Conservation (phyloP, 2,888 invertebrate species). For the Agrochola lota region DNA sequence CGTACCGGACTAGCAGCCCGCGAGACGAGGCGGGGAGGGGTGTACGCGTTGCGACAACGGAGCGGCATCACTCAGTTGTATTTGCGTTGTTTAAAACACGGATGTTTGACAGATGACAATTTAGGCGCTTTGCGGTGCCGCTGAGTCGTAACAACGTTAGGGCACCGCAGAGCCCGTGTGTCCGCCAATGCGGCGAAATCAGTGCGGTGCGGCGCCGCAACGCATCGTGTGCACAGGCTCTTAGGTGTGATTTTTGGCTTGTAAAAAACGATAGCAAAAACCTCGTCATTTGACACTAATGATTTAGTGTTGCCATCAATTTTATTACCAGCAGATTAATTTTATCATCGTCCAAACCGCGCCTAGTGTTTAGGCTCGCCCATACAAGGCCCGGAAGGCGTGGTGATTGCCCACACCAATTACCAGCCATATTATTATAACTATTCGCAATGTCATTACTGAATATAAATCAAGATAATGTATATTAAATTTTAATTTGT, state of each 20-base stretch:
- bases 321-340: slow-evolving; percentile 54
- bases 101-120: too few species aligned
- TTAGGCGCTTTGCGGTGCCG: too few species aligned
- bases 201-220: too few species aligned
- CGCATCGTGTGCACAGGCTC: too few species aligned
- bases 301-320: slow-evolving; percentile 41
- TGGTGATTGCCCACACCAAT: slow-evolving; percentile 64
- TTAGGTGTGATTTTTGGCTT: background rate
- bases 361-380: slow-evolving; percentile 56
- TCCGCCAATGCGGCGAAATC: too few species aligned
- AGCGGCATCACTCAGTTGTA: too few species aligned
- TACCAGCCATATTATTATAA: slow-evolving; percentile 64
- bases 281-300: slow-evolving; percentile 27
- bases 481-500: slow-evolving; percentile 66
- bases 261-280: background rate
- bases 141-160: too few species aligned
- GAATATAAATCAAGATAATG: slow-evolving; percentile 66
- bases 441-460: slow-evolving; percentile 67
- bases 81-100: too few species aligned
- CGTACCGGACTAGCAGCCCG: too few species aligned
- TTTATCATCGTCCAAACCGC: slow-evolving; percentile 55
- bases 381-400: slow-evolving; percentile 61
- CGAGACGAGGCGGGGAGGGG: too few species aligned
- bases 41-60: too few species aligned
- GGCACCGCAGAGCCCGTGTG: too few species aligned